Evolutionary conservation across 2,888 invertebrate genomes (phyloP).

Genomic region (Ophonus ardosiacus): DNA sequence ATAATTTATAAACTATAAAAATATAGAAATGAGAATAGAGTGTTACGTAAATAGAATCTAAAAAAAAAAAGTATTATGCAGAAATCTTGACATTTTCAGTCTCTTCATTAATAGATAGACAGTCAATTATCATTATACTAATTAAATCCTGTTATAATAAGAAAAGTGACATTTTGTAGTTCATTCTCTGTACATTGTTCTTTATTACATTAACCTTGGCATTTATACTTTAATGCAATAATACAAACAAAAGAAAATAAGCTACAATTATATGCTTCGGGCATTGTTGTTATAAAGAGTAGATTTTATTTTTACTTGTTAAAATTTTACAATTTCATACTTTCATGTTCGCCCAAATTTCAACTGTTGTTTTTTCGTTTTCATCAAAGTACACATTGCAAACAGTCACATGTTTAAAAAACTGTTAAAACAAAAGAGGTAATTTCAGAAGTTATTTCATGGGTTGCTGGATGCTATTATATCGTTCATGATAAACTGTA

Average conservation of each 20-base stretch:
- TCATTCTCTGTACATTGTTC: constrained; percentile 3
- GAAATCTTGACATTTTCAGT: too few relatives aligned
- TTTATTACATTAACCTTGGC: background rate
- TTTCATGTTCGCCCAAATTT: background rate
- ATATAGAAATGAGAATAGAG: too few relatives aligned
- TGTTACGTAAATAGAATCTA: too few relatives aligned
- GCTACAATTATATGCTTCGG: background rate
- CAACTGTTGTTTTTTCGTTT: background rate
- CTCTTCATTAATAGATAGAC: background rate
- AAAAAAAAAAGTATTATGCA: too few relatives aligned
- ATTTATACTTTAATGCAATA: background rate
- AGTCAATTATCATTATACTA: background rate
- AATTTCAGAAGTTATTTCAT: constrained; percentile 20
- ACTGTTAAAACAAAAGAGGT: constrained; percentile 34
- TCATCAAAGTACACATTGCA: background rate
- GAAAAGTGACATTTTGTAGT: constrained; percentile 3
- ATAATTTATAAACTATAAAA: too few relatives aligned
- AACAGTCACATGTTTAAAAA: background rate
- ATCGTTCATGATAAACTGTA: constrained; percentile 30
- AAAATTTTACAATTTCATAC: background rate
- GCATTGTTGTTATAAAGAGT: background rate
- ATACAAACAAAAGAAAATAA: background rate
- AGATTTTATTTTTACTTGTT: background rate
- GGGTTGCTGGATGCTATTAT: constrained; percentile 1
- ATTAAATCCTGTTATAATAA: background rate